Percentiles rank a stretch among this genome's conserved stretches.
Evolutionary conservation across 2,113 vertebrate genomes (phyloP).

Genomic region (Myotis lucifugus): DNA sequence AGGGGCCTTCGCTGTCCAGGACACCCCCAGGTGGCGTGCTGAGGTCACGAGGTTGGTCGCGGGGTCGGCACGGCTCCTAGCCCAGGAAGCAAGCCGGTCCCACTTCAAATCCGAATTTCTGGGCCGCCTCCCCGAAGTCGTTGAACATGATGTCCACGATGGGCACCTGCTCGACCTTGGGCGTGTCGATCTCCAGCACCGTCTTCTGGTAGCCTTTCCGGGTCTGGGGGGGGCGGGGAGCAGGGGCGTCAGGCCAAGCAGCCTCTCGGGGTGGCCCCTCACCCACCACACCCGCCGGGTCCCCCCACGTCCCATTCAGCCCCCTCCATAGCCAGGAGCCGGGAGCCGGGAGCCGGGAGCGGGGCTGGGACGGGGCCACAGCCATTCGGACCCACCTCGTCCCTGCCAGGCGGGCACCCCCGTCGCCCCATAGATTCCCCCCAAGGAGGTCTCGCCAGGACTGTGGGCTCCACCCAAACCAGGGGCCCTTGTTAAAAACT

Average conservation of each 20-base stretch:
- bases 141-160: slow-evolving; percentile 99
- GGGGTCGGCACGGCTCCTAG: slow-evolving; percentile 91
- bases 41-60: slow-evolving; percentile 96
- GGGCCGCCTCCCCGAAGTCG: slow-evolving; percentile 95
- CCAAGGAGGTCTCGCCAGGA: background rate
- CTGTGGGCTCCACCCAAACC: fast-evolving
- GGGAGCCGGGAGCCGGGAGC: too few species aligned
- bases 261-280: fast-evolving
- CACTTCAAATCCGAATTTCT: slow-evolving; percentile 99
- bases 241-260: fast-evolving
- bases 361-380: background rate
- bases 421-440: fast-evolving
- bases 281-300: fast-evolving
- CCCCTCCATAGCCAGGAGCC: too few species aligned
- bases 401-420: background rate
- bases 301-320: fast-evolving
- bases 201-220: slow-evolving; percentile 98
- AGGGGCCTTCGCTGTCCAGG: slow-evolving; percentile 88
- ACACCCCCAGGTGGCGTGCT: slow-evolving; percentile 87
- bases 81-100: slow-evolving; percentile 99
- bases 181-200: slow-evolving; percentile 95
- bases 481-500: fast-evolving
- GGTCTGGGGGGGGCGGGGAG: slow-evolving; percentile 81
- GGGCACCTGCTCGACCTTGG: slow-evolving; percentile 97
- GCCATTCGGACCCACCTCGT: fast-evolving